Evolutionary conservation across 2,113 vertebrate species (phyloP), one percentile per base, ranked within the genome.

Genomic region (Ahaetulla prasina): DNA sequence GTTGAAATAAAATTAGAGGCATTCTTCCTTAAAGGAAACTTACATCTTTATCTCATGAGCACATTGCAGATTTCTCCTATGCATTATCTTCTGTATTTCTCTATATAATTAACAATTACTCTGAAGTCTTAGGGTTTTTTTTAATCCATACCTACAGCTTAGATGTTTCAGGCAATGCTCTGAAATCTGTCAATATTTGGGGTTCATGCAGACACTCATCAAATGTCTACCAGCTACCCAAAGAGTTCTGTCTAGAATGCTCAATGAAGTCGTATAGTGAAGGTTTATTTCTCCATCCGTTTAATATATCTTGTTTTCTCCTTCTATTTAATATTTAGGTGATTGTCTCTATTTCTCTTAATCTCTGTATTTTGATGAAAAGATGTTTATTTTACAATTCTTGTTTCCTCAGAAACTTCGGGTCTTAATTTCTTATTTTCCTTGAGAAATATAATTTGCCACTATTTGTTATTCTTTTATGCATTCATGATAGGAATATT

Each of bases 231-330:
- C 39, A 14, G 43, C 92, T 60, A 0, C 23, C 9, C 23, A 0
- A 14, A 60, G 18, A 23, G 23, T 45, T 16, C 30, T 89, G 25
- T 54, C 50, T 89, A 87, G 25, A 92, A 60, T 88, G 11, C 39
- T 11, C 23, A 3, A 35, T 11, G 1, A 45, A 30, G 80, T 94
- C 93, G 54, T 92, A 0, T 0, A 0, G 43, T 52, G 1, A 12
- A 8, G 9, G 2, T n/a, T 55, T 89, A 23, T 8, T 88, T 96
- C 27, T 89, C 18, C 53, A n/a, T 27, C 55, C 35, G 27, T 45
- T 90, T 91, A 63, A 57, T 92, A 74, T 93, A n/a, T n/a, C 3
- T 88, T 27, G n/a, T 4, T 88, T 92, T 95, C 22, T 86, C 12
- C 49, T 50, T 20, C 57, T 39, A 11, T 49, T 90, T 91, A 68